phyloP scores from a whole-genome alignment of 1,140 invertebrate species.

The Drosophila athabasca region DNA sequence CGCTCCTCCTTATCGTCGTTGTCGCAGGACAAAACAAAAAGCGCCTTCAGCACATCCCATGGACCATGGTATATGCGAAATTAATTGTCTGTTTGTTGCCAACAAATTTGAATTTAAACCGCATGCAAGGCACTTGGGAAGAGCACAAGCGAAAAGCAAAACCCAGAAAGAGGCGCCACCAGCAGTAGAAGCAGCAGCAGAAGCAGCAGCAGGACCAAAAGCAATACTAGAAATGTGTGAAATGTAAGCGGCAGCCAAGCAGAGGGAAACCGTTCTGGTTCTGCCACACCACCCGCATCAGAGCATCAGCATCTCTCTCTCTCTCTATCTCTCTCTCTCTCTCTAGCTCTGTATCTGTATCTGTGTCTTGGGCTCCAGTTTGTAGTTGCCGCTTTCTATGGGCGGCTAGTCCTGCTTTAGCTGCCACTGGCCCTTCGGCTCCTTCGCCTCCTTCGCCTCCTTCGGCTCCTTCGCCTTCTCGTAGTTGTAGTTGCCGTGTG shows the following conservation, averaged over 20 bases:
- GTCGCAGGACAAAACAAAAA: slow-evolving; percentile 51
- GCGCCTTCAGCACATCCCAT: slow-evolving; percentile 63
- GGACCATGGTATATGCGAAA: slow-evolving; percentile 73
- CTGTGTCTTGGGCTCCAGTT: slow-evolving; percentile 23
- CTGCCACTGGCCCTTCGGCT: background rate
- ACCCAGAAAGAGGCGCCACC: slow-evolving; percentile 9
- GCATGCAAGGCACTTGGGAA: slow-evolving; percentile 52
- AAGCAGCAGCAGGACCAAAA: background rate
- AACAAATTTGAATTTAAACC: slow-evolving; percentile 82
- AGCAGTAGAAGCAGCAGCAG: slow-evolving; percentile 5
- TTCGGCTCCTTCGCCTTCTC: slow-evolving; percentile 3
- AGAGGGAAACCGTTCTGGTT: slow-evolving; percentile 12
- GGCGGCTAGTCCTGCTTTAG: slow-evolving; percentile 21
- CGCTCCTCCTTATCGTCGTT: slow-evolving; percentile 5
- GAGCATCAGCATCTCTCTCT: background rate
- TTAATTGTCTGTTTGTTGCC: slow-evolving; percentile 81
- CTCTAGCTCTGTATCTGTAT: background rate
- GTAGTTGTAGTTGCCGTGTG: slow-evolving; percentile 47
- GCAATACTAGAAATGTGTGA: slow-evolving; percentile 39
- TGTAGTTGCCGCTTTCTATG: slow-evolving; percentile 6
- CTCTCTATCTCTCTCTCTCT: slow-evolving; percentile 14
- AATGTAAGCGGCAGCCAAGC: slow-evolving; percentile 42
- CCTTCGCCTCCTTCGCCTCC: slow-evolving; percentile 6
- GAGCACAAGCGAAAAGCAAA: slow-evolving; percentile 17
- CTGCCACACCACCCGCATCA: slow-evolving; percentile 19